Evolutionary conservation across 2,888 invertebrate species (phyloP).

Genomic region (Agrotis segetum): DNA sequence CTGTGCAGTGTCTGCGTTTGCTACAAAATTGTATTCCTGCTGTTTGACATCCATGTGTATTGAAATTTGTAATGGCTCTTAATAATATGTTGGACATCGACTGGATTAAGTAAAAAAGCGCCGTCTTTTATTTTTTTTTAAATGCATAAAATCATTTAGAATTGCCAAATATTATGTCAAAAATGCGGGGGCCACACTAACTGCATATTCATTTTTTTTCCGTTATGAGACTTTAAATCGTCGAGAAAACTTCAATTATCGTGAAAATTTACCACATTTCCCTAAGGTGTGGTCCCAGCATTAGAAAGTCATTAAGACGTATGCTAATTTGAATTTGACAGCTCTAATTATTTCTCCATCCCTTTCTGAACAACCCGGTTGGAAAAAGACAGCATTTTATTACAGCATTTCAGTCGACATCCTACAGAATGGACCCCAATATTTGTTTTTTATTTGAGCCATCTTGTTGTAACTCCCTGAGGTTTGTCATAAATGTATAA

Average conservation of each 20-base stretch:
- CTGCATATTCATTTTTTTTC: no score
- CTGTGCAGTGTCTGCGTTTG: constrained; percentile 12
- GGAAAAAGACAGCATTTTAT: neutral
- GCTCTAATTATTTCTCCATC: neutral
- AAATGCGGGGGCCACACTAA: neutral
- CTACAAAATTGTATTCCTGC: constrained; percentile 1
- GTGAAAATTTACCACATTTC: no score
- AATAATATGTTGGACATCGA: neutral
- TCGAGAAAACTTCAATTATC: no score
- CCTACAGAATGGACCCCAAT: constrained; percentile 10
- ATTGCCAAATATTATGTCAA: neutral
- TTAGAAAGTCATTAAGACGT: neutral
- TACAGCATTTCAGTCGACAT: constrained; percentile 1
- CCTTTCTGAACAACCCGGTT: neutral
- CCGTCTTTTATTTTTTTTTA: neutral
- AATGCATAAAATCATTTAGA: neutral
- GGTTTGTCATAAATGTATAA: neutral
- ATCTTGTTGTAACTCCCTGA: constrained; percentile 2
- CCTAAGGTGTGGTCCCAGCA: no score
- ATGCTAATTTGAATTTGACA: constrained; percentile 1
- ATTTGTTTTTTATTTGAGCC: constrained; percentile 21
- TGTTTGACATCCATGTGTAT: neutral
- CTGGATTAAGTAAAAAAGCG: neutral
- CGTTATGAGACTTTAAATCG: no score
- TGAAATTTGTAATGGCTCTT: neutral